Evolutionary conservation across 2,113 vertebrate genomes (phyloP), one percentile per base, ranked within the genome.

Genomic region (Tinamus guttatus): DNA sequence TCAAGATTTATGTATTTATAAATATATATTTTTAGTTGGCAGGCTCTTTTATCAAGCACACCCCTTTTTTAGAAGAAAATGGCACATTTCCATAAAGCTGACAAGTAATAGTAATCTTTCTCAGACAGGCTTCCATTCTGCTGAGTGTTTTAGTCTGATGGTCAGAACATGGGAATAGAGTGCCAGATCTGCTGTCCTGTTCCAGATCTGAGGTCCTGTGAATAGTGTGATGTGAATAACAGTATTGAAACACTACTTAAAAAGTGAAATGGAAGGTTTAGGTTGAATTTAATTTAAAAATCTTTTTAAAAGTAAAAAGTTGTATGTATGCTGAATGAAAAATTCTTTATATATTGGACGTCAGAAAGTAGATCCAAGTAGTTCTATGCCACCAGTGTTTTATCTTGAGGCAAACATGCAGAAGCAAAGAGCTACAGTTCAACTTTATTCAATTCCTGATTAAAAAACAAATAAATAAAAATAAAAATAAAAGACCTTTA

Each of bases 1-100:
- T 94, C 38, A 80, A 92, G 94, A 96, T 96, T 94, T 94, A 95
- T 94, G 77, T 79, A 45, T 94, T 92, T 95, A 95, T 95, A 96
- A 95, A 96, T 84, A 96, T 22, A 86, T 83, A 71, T 56, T 95
- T 92, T 69, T 86, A 76, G 74, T 65, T 95, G 93, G 80, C 90
- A 96, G 58, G 15, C 80, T 69, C 87, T 86, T 86, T 82, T 74
- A 93, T 97, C 71, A 95, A 92, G 43, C 52, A 81, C 65, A 86
- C 81, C 85, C 30, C 40, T 5, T 52, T 94, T 95, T 92, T 85
- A 93, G 65, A 92, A 69, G 36, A 86, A 96, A 93, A 93, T 96
- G 93, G 93, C 92, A 95, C 27, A 84, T 93, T 93, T 96, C 92
- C 92, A 92, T 84, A 32, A 92, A 94, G 84, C 52, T 92, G 94